Base-by-base conservation (phyloP, 1,140 invertebrate genomes). In the Tetramorium simillimum region DNA sequence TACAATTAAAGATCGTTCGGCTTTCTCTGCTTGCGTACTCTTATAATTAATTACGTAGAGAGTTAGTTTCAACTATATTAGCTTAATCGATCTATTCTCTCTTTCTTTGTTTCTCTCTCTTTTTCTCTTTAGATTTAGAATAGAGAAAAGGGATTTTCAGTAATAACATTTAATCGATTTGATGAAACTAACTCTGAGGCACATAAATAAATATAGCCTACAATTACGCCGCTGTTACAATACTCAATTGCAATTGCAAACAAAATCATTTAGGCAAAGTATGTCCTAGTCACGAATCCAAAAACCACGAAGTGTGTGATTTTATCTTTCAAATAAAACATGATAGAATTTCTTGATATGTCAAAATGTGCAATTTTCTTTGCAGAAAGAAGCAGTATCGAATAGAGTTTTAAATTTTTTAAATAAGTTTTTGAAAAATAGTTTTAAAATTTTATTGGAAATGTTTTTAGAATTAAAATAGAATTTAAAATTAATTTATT, bases 1-100 rank as follows among this genome's bases (percentile, higher is more conserved):
- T 78, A 86, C 60, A 82, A 33, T 78, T 63, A 37, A 78, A 85
- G 12, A 49, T 58, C 28, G n/a, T 49, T 72, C 51, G 33, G 33
- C 28, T 73, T n/a, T 73, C 80, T n/a, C 60, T 7, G 21, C 65
- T n/a, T 2, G n/a, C n/a, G 0, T 21, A 3, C 18, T 86, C 14
- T 86, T 73, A 86, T 40, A 89, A 76, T 70, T 28, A 51, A 40
- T 77, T 16, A 37, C 62, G n/a, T 56, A 12, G 24, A 86, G 24
- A 86, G 14, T 46, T 63, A 75, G 70, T 62, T 81, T 28, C 16
- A 72, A 12, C 16, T 80, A 86, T 56, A 37, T 84, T 58, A 37
- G 1, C 60, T 69, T 69, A 40, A 81, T 18, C 14, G 12, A 28
- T n/a, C 33, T 37, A 53, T 3, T 78, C 21, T n/a, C 10, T 43